Conservation (phyloP, 2,797 vertebrate species). For the Gambusia yucatana region DNA sequence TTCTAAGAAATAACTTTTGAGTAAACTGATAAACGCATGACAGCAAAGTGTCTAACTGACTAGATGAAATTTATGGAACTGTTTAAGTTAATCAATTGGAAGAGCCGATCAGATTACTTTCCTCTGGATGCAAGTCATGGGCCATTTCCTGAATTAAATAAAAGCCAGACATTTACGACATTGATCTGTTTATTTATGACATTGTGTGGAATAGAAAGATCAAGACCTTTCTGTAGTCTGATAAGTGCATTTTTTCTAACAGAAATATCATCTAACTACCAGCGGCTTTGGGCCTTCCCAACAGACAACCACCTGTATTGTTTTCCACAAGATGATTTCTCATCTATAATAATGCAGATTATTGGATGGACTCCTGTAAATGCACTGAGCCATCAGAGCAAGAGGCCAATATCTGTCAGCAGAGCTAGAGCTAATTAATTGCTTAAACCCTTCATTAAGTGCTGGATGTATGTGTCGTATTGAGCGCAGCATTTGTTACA, state of each 20-base stretch:
- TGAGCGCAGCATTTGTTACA: neutral
- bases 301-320: conserved; percentile 11
- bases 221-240: neutral
- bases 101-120: conserved; percentile 28
- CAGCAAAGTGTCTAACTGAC: neutral
- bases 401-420: conserved; percentile 46
- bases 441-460: conserved; percentile 5
- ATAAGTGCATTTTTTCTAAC: neutral
- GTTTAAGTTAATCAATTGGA: conserved; percentile 32
- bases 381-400: conserved; percentile 29
- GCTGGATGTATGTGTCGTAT: neutral
- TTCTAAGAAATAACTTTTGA: neutral
- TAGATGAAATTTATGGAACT: conserved; percentile 24
- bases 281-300: neutral
- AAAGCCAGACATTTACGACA: conserved; percentile 27
- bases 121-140: conserved; percentile 38
- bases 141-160: conserved; percentile 30
- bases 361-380: conserved; percentile 32
- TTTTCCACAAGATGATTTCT: conserved; percentile 28
- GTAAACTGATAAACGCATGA: neutral
- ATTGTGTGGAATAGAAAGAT: neutral
- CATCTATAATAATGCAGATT: conserved; percentile 48
- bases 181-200: conserved; percentile 42
- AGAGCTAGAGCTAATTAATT: conserved; percentile 6
- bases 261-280: neutral